Evolutionary conservation across 2,113 vertebrate genomes (phyloP).

Genomic region (Mobula birostris): DNA sequence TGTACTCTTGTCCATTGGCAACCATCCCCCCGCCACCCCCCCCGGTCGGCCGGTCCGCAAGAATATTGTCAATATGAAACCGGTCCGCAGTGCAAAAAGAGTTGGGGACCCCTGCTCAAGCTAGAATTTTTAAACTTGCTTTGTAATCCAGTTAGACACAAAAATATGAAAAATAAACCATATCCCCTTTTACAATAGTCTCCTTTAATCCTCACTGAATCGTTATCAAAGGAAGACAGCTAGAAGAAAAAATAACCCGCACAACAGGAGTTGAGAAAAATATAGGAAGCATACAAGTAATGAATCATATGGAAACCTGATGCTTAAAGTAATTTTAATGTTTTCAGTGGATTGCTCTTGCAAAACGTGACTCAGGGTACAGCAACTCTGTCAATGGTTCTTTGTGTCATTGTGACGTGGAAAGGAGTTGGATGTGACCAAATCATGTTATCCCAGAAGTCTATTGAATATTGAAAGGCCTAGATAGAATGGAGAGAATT

Average conservation of each 20-base stretch:
- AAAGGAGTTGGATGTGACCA: not conserved
- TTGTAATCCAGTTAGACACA: slow-evolving; percentile 33
- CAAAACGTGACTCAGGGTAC: not conserved
- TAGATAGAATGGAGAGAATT: too few relatives aligned
- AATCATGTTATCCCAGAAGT: too few relatives aligned
- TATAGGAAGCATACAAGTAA: slow-evolving; percentile 16
- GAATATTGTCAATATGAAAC: too few relatives aligned
- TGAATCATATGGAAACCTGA: slow-evolving; percentile 27
- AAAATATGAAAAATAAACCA: slow-evolving; percentile 34
- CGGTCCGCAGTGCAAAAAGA: too few relatives aligned
- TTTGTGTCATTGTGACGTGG: not conserved
- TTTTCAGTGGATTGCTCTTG: slow-evolving; percentile 22
- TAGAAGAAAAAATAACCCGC: not conserved
- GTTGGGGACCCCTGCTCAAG: not conserved
- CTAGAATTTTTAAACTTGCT: slow-evolving; percentile 10
- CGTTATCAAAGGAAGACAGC: slow-evolving; percentile 29
- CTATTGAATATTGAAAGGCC: too few relatives aligned
- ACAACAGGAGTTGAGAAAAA: slow-evolving; percentile 28
- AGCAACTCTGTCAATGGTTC: too few relatives aligned
- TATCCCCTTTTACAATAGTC: slow-evolving; percentile 23
- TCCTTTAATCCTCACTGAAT: slow-evolving; percentile 29
- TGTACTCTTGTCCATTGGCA: too few relatives aligned
- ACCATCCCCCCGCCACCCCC: too few relatives aligned
- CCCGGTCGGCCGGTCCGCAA: too few relatives aligned
- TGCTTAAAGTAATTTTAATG: not conserved